Evolutionary conservation across 2,113 vertebrate species (phyloP), one percentile per base, ranked within the genome.

Genomic region (Craseonycteris thonglongyai): DNA sequence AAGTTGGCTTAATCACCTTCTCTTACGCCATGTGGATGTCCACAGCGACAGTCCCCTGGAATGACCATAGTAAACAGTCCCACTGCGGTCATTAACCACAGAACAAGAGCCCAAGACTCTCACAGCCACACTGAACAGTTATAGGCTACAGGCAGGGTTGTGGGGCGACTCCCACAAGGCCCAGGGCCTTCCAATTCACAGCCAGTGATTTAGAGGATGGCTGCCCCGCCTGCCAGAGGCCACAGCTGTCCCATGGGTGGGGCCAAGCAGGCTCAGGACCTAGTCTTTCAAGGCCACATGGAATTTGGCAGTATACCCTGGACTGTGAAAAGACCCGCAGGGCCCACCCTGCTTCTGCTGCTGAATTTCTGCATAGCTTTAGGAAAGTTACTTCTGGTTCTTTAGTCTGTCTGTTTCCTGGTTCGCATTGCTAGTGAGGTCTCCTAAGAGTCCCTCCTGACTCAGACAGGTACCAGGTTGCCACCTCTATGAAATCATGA

Each of bases 381-480:
- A 13, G 49, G 30, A 68, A 51, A 63, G 49, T 58, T 1, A 0
- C 30, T n/a, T 45, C 38, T 11, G 63, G 47, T 59, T 26, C 35
- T 49, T 47, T 1, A 5, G 51, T 35, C 13, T 18, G 49, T 71
- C 5, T 71, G 81, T 61, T 47, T 90, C 42, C 65, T 24, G n/a
- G 33, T 45, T 19, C 45, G 65, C 33, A 51, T 51, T 65, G 40
- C 75, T n/a, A 85, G 81, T 9, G n/a, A 72, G 47, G 47, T 24
- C 74, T 58, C 59, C 58, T 33, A 22, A 15, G 56, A 87, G 33
- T 19, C 15, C 40, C 35, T 16, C 33, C 49, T 28, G 95, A 97
- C 97, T 97, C 97, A 97, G 98, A 97, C 95, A 97, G 82, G 28
- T 42, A 5, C 35, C 49, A 58, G 33, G 38, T 11, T 96, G 97